These are phyloP conservation scores for Pachliopta kotzebuea DNA, from an alignment of 2,888 invertebrate species.

Conservation along the genomic window DNA sequence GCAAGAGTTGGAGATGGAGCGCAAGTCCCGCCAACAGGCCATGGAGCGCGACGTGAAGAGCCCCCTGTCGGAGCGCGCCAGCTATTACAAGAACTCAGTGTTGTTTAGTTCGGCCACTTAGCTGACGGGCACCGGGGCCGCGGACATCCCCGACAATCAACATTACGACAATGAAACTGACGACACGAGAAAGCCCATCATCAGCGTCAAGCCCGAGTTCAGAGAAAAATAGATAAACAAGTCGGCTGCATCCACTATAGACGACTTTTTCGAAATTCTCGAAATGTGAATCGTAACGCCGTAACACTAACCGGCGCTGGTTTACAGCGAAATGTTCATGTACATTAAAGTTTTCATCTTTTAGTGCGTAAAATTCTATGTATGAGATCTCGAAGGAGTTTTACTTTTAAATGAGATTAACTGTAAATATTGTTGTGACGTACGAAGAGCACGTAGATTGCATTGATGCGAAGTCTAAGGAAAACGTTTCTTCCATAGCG, in stretches of 20 bases:
- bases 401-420: constrained; percentile 59
- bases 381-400: constrained; percentile 61
- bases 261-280: constrained; percentile 36
- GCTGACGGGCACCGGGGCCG: constrained; percentile 68
- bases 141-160: constrained; percentile 62
- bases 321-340: constrained; percentile 35
- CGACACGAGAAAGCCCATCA: constrained; percentile 73
- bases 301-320: constrained; percentile 7
- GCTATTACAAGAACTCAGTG: constrained; percentile 94
- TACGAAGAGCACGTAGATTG: constrained; percentile 61
- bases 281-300: constrained; percentile 21
- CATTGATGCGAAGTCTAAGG: constrained; percentile 56
- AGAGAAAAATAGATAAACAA: constrained; percentile 65
- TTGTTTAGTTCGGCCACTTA: constrained; percentile 93
- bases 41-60: constrained; percentile 92
- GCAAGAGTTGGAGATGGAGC: constrained; percentile 93
- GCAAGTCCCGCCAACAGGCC: constrained; percentile 90
- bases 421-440: constrained; percentile 76
- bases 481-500: constrained; percentile 77
- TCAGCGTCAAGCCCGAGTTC: constrained; percentile 79
- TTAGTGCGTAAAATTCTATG: constrained; percentile 43
- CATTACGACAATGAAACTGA: constrained; percentile 61
- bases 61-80: constrained; percentile 89
- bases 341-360: constrained; percentile 45
- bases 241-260: constrained; percentile 31